phyloP scores from a whole-genome alignment of 2,888 invertebrate species.

The Agrotis segetum region DNA sequence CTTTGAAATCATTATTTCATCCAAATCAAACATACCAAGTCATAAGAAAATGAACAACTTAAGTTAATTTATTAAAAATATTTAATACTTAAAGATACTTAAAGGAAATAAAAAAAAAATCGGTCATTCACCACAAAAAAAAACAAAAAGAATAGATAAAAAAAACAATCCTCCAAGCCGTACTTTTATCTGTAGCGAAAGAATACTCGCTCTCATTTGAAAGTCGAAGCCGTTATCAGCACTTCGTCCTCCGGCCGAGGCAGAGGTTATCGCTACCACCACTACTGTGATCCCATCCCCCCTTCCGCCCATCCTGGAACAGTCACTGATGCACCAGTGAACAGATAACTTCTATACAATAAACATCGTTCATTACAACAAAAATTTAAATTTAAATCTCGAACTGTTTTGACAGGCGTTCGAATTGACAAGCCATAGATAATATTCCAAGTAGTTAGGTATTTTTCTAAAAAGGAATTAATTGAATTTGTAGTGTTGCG shows the following conservation, averaged over 20 bases:
- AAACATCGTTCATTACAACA: slow-evolving; percentile 71
- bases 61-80: background rate
- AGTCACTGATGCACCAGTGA: slow-evolving; percentile 83
- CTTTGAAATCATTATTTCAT: background rate
- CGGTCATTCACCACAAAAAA: background rate
- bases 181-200: slow-evolving; percentile 75
- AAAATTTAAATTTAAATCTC: slow-evolving; percentile 60
- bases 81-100: background rate
- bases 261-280: slow-evolving; percentile 85
- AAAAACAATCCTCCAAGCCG: slow-evolving; percentile 52
- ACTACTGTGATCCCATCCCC: slow-evolving; percentile 75
- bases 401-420: slow-evolving; percentile 54
- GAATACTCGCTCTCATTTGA: slow-evolving; percentile 85
- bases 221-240: slow-evolving; percentile 82
- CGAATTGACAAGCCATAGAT: slow-evolving; percentile 31
- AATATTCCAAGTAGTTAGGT: slow-evolving; percentile 32
- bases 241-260: slow-evolving; percentile 81
- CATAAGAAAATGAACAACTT: background rate
- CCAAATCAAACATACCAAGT: background rate
- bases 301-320: slow-evolving; percentile 75
- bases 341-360: slow-evolving; percentile 79
- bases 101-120: slow-evolving; percentile 4
- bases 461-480: slow-evolving; percentile 26
- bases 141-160: slow-evolving; percentile 21
- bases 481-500: slow-evolving; percentile 55